Percentiles rank a stretch among this genome's conserved stretches.
Conservation (phyloP, 2,113 vertebrate species). For the Glaucomys volans region DNA sequence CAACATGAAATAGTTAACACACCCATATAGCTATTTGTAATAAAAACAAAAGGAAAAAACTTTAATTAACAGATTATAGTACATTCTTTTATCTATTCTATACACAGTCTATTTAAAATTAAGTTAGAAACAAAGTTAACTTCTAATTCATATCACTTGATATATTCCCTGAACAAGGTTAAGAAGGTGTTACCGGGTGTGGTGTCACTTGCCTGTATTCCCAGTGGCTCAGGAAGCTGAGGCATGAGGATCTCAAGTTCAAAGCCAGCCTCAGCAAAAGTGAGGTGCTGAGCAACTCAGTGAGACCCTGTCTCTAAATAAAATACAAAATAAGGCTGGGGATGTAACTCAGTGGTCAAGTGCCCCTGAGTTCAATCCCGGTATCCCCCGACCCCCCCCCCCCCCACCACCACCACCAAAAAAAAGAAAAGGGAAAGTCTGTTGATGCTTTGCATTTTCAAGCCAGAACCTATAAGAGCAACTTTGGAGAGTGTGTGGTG, state of each 20-base stretch:
- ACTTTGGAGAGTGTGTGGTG: no score
- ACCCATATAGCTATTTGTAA: background rate
- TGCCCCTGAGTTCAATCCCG: no score
- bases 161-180: background rate
- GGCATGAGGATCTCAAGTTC: no score
- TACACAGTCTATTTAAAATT: background rate
- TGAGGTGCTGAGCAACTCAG: no score
- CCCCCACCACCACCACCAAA: no score
- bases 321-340: no score
- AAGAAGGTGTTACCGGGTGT: background rate
- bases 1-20: background rate
- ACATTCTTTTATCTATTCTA: background rate
- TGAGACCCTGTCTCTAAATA: no score
- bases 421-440: background rate
- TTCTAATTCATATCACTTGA: conserved; percentile 13
- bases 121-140: conserved; percentile 19
- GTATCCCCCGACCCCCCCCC: no score
- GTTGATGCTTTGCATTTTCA: background rate
- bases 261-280: no score
- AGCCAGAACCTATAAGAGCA: background rate
- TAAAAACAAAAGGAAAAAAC: conserved; percentile 52
- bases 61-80: background rate
- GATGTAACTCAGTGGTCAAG: no score
- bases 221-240: no score
- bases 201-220: no score